A percentile compares a stretch with the other conserved stretches of the same genome.
phyloP scores from a whole-genome alignment of 2,888 invertebrate species.

The Nymphalis polychloros region DNA sequence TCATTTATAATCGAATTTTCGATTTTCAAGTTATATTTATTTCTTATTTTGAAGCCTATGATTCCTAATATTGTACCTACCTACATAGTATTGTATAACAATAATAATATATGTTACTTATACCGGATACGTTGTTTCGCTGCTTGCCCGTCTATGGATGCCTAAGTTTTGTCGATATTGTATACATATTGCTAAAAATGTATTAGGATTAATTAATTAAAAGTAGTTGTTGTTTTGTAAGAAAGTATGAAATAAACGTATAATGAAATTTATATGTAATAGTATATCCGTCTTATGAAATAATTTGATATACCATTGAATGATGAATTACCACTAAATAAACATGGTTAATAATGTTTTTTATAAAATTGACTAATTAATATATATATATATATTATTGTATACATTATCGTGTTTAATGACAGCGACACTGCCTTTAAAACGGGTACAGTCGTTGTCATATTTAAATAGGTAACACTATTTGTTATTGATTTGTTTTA shows the following conservation, averaged over 20 bases:
- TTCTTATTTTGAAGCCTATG: too few relatives aligned
- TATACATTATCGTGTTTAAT: slow-evolving; percentile 68
- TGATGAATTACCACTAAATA: slow-evolving; percentile 60
- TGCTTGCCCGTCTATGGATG: slow-evolving; percentile 52
- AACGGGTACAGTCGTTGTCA: slow-evolving; percentile 55
- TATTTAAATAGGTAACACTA: slow-evolving; percentile 58
- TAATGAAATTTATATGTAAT: slow-evolving; percentile 76
- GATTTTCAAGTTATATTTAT: too few relatives aligned
- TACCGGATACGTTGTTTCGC: slow-evolving; percentile 39
- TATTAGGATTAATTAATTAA: slow-evolving; percentile 70
- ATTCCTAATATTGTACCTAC: too few relatives aligned
- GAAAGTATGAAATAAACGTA: slow-evolving; percentile 74
- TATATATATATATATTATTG: slow-evolving; percentile 62
- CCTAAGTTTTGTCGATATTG: slow-evolving; percentile 71
- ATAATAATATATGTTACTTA: too few relatives aligned
- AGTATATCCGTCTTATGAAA: slow-evolving; percentile 80
- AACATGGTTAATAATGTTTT: slow-evolving; percentile 76
- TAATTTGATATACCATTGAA: slow-evolving; percentile 56
- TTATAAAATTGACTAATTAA: slow-evolving; percentile 76
- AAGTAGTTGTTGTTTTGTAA: slow-evolving; percentile 80
- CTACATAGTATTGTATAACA: background rate
- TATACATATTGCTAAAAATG: slow-evolving; percentile 57
- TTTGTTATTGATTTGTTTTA: slow-evolving; percentile 64
- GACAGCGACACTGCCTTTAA: slow-evolving; percentile 53
- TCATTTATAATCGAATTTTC: too few relatives aligned